These are phyloP conservation scores for Pipra filicauda DNA, from an alignment of 2,113 vertebrate genomes.

Conservation along the genomic window DNA sequence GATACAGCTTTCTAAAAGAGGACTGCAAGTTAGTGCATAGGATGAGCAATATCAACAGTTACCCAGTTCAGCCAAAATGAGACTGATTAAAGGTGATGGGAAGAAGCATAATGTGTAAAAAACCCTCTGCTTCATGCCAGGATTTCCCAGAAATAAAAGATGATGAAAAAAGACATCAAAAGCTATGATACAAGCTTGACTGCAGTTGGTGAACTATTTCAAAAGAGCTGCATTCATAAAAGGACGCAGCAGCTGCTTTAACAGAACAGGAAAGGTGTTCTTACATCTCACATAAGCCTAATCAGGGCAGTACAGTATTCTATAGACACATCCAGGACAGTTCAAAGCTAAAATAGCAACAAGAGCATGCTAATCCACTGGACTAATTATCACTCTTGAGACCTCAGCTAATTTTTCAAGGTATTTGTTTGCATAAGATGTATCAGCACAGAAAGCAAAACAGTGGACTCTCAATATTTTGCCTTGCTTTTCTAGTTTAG, in stretches of 20 bases:
- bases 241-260: neutral
- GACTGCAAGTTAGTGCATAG: neutral
- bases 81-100: neutral
- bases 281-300: neutral
- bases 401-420: neutral
- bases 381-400: conserved; percentile 10
- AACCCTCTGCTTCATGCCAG: neutral
- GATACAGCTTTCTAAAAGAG: neutral
- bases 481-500: neutral
- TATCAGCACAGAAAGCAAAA: neutral
- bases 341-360: conserved; percentile 38
- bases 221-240: neutral
- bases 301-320: neutral
- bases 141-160: neutral
- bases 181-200: neutral
- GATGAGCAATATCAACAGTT: neutral
- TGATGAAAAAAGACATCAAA: neutral
- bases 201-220: neutral
- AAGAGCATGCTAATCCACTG: conserved; percentile 5
- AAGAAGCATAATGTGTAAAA: neutral
- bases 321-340: neutral
- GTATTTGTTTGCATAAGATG: neutral
- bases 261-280: neutral
- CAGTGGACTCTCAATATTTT: neutral
- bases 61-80: neutral